Evolutionary conservation across 2,113 vertebrate genomes (phyloP).

Genomic region (Hyperopisus bebe): DNA sequence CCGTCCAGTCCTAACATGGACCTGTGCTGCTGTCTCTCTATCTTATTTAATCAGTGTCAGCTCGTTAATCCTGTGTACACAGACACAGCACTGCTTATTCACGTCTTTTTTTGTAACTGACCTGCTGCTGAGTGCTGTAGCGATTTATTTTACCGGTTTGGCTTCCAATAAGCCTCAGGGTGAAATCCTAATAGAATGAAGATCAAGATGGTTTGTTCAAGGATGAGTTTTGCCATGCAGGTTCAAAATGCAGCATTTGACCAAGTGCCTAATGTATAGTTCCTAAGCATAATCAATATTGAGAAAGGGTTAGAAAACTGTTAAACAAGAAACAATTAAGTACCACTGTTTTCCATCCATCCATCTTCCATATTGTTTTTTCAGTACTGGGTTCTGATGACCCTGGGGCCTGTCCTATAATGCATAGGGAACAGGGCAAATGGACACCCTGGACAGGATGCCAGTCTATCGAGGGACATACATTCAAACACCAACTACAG

Average conservation of each 20-base stretch:
- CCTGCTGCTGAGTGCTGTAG: conserved; percentile 48
- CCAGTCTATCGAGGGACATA: neutral
- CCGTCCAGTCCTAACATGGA: conserved; percentile 26
- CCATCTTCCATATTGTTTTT: neutral
- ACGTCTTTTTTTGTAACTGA: conserved; percentile 39
- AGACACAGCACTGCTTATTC: conserved; percentile 34
- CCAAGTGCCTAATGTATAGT: neutral
- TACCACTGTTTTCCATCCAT: neutral
- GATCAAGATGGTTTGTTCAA: neutral
- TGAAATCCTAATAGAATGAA: neutral
- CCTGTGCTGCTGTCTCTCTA: conserved; percentile 30
- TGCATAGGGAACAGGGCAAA: neutral
- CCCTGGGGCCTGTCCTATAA: neutral
- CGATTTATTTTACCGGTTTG: conserved; percentile 35
- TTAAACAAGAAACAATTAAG: neutral
- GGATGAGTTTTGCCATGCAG: neutral
- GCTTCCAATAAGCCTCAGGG: neutral
- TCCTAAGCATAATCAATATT: neutral
- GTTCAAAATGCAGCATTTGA: neutral
- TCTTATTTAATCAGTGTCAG: conserved; percentile 65
- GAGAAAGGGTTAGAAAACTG: neutral
- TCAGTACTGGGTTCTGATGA: neutral
- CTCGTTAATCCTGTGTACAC: neutral
- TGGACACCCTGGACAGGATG: neutral
- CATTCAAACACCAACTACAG: neutral